Percentiles rank a stretch among this genome's conserved stretches.
Evolutionary conservation across 2,113 vertebrate species (phyloP).

Genomic region (Pachyramphus minor): DNA sequence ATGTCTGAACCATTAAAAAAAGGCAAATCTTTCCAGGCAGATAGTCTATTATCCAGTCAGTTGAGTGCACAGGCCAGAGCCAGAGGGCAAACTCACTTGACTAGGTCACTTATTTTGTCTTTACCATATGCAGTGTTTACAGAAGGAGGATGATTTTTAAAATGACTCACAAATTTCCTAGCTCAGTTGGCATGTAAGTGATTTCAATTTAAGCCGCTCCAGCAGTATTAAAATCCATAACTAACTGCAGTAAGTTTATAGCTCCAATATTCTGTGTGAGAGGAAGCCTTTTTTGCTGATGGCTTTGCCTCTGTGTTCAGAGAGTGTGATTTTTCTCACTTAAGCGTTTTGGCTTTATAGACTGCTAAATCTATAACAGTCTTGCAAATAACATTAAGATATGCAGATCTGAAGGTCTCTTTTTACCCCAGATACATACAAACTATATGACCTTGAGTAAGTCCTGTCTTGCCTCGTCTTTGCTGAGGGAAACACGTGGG

Average conservation of each 20-base stretch:
- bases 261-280: neutral
- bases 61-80: neutral
- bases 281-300: neutral
- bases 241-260: neutral
- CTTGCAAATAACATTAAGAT: neutral
- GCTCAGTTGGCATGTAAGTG: neutral
- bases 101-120: neutral
- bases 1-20: neutral
- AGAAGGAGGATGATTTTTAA: neutral
- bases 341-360: neutral
- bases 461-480: neutral
- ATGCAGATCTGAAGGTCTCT: neutral
- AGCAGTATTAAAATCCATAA: neutral
- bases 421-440: neutral
- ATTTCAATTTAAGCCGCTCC: neutral
- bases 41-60: neutral
- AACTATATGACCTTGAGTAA: neutral
- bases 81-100: constrained; percentile 10
- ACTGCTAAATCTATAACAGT: neutral
- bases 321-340: neutral
- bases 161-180: neutral
- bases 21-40: neutral
- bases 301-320: neutral
- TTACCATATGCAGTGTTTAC: neutral
- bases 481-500: neutral